A percentile compares a stretch with the other conserved stretches of the same genome.
Evolutionary conservation across 2,888 invertebrate species (phyloP).

Genomic region (Globia sparganii): DNA sequence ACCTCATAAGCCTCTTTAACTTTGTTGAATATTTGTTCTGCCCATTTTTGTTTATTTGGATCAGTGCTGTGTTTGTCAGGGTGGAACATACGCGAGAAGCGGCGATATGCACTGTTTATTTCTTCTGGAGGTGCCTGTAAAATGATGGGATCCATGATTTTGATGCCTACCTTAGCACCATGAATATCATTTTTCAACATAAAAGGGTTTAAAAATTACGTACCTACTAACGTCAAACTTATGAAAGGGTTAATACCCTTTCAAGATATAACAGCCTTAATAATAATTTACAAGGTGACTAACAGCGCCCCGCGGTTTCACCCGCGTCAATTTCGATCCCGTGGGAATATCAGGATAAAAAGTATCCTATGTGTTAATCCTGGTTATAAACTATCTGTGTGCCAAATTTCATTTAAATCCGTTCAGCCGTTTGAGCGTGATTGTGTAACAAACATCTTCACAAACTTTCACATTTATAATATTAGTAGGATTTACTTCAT

Average conservation of each 20-base stretch:
- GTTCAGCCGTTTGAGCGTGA: too few relatives aligned
- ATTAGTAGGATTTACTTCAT: too few relatives aligned
- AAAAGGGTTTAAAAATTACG: neutral
- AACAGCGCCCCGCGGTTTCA: too few relatives aligned
- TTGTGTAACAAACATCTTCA: too few relatives aligned
- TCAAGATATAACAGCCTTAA: neutral
- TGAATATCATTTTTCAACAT: neutral
- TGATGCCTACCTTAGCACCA: neutral
- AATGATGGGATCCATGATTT: constrained; percentile 29
- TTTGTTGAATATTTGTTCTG: constrained; percentile 97
- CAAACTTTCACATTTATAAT: too few relatives aligned
- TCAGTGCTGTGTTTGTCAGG: constrained; percentile 98
- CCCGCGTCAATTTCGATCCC: too few relatives aligned
- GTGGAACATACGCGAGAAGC: constrained; percentile 97
- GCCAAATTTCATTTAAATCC: too few relatives aligned
- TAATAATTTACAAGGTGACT: neutral
- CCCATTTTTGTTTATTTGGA: constrained; percentile 95
- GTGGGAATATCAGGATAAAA: too few relatives aligned
- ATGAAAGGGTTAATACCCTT: neutral
- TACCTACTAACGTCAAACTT: neutral
- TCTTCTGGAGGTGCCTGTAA: constrained; percentile 97
- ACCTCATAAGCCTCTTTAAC: constrained; percentile 99
- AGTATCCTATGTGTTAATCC: too few relatives aligned
- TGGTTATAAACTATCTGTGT: too few relatives aligned
- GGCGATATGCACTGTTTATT: constrained; percentile 97